phyloP scores from a whole-genome alignment of 1,140 invertebrate genomes.

The Heterodera carotae region DNA sequence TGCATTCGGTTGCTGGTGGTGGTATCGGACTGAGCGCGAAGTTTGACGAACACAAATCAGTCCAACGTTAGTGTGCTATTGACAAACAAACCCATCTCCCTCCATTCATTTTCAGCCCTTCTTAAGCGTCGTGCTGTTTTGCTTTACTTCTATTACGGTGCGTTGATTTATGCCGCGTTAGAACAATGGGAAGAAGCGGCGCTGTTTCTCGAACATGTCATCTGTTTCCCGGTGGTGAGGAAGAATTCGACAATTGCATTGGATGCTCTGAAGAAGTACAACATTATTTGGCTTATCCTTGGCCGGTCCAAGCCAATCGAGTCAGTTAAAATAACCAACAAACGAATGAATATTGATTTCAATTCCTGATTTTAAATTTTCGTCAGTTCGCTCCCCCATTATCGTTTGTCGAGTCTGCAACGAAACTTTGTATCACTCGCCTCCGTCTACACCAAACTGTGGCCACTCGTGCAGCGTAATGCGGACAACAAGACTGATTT shows the following conservation, averaged over 20 bases:
- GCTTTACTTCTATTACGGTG: constrained; percentile 45
- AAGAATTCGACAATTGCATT: constrained; percentile 40
- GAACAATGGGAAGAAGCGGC: constrained; percentile 33
- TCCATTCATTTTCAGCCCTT: not conserved
- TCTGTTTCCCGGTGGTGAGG: constrained; percentile 34
- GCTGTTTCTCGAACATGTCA: constrained; percentile 37
- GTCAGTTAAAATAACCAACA: constrained; percentile 3
- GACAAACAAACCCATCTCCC: no score
- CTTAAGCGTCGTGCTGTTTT: constrained; percentile 25
- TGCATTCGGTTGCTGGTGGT: constrained; percentile 21
- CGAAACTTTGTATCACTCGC: constrained; percentile 23
- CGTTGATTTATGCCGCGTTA: constrained; percentile 34
- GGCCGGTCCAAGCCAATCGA: constrained; percentile 32
- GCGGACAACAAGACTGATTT: constrained; percentile 24
- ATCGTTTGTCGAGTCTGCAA: constrained; percentile 23
- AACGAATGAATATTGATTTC: not conserved
- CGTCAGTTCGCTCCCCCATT: constrained; percentile 19
- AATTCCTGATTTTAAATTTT: constrained; percentile 12
- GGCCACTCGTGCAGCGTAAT: constrained; percentile 20
- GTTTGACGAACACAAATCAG: constrained; percentile 13
- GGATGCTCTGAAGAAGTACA: constrained; percentile 39
- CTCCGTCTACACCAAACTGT: constrained; percentile 24
- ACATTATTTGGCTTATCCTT: constrained; percentile 38
- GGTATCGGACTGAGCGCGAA: constrained; percentile 2
- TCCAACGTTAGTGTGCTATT: not conserved